Percentiles rank a stretch among this genome's conserved stretches.
phyloP scores from a whole-genome alignment of 1,140 invertebrate species.

The Triops cancriformis region DNA sequence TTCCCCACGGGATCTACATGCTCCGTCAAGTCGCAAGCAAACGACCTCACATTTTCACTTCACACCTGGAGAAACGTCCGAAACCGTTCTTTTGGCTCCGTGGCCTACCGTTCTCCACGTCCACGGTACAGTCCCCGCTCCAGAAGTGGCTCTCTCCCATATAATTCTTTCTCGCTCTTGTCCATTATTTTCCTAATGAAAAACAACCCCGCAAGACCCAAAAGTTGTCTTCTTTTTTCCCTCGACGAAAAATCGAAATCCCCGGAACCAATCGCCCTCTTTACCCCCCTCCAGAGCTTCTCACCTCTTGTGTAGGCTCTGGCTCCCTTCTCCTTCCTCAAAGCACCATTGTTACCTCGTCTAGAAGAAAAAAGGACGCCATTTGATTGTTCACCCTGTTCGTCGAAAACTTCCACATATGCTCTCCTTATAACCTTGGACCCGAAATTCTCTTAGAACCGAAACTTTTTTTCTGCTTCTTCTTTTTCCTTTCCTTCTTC shows the following conservation, averaged over 20 bases:
- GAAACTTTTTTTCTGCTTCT: too few relatives aligned
- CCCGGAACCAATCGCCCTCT: constrained; percentile 15
- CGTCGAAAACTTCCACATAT: background rate
- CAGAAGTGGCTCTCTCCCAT: background rate
- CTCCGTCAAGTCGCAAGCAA: background rate
- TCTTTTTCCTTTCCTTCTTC: background rate
- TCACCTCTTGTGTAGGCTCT: background rate
- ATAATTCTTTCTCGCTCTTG: constrained; percentile 10
- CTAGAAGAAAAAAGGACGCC: background rate
- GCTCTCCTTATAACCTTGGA: background rate
- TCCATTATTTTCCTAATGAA: constrained; percentile 6
- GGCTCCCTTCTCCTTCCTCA: background rate
- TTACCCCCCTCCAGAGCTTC: background rate
- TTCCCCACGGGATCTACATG: background rate
- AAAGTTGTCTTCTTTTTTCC: background rate
- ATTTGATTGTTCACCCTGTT: background rate
- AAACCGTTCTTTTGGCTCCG: background rate
- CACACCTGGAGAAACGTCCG: background rate
- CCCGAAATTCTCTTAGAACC: background rate
- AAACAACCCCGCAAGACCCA: background rate
- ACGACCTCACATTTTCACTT: background rate
- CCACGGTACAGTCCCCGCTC: background rate
- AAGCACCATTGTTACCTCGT: background rate
- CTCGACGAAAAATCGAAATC: constrained; percentile 16
- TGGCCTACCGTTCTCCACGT: too few relatives aligned